Evolutionary conservation across 2,888 invertebrate genomes (phyloP), one percentile per base, ranked within the genome.

Genomic region (Luperina testacea): DNA sequence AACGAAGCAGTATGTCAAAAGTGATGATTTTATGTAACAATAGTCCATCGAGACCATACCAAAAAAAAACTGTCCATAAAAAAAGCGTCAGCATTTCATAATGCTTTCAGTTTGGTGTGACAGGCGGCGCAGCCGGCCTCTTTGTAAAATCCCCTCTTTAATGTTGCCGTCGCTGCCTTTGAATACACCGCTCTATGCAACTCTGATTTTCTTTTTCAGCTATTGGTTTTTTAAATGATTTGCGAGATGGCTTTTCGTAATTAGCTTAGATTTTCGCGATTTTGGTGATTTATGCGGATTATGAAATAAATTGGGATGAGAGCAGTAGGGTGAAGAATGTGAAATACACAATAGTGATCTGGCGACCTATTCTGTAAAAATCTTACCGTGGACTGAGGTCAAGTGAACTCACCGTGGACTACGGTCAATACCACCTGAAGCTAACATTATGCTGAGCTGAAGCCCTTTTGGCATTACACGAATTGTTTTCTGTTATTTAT

Each of bases 161-260:
- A 83, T 82, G 85, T 83, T 80, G 82, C 82, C 83, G 83, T 68
- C 83, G 76, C 76, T 83, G 83, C 84, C 87, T 87, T 90, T 89
- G 85, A 90, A 83, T 83, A 80, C 75, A 73, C 80, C 86, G 85
- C 82, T 83, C 82, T 72, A 77, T 78, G 86, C 88, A 82, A 80
- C 80, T 83, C 81, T 75, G 87, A 87, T 85, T 87, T 87, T 83
- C 82, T 85, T 83, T 78, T 75, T 77, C 71, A 80, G 76, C 74
- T 75, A 88, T 89, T 78, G 89, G 88, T 78, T 81, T 81, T 86
- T 82, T 85, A 87, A 87, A 83, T 87, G 76, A 72, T 77, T 32
- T 75, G 84, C 57, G 61, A 87, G 81, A 82, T 87, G 77, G 80
- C 69, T 77, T 79, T 81, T 80, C 61, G 64, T 85, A 84, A 84